A percentile compares a stretch with the other conserved stretches of the same genome.
Evolutionary conservation across 2,797 vertebrate genomes (phyloP).

Genomic region (Eulemur albifrons): DNA sequence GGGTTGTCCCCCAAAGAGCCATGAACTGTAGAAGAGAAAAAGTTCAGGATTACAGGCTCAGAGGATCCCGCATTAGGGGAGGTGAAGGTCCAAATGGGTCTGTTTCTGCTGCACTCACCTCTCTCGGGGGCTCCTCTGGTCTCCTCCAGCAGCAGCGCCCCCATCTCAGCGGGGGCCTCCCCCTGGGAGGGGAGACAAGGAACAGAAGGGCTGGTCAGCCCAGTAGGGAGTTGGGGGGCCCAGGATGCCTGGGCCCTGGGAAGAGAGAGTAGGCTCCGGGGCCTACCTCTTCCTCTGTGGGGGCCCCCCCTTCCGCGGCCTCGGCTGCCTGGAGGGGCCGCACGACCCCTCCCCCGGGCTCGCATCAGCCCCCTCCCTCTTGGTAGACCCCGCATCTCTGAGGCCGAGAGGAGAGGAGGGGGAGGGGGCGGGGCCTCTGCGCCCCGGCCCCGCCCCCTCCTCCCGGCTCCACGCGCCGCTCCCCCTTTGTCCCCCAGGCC

Average conservation of each 20-base stretch:
- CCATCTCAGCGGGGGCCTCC: constrained; percentile 74
- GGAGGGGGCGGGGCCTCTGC: constrained; percentile 74
- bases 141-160: constrained; percentile 73
- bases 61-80: background rate
- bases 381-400: constrained; percentile 75
- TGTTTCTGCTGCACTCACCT: constrained; percentile 57
- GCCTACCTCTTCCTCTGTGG: constrained; percentile 74
- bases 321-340: constrained; percentile 69
- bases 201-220: constrained; percentile 61
- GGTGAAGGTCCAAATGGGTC: background rate
- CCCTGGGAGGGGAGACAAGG: constrained; percentile 75
- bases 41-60: constrained; percentile 5
- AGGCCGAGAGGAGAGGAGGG: constrained; percentile 71
- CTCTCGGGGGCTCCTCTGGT: constrained; percentile 62
- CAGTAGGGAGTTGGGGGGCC: constrained; percentile 65
- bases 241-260: constrained; percentile 71
- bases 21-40: constrained; percentile 51
- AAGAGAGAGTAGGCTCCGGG: constrained; percentile 76
- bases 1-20: constrained; percentile 65
- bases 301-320: constrained; percentile 69
- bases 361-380: constrained; percentile 76
- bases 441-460: constrained; percentile 80
- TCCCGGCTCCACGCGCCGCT: constrained; percentile 77
- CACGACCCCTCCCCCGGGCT: constrained; percentile 75
- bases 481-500: constrained; percentile 81